These are phyloP conservation scores for Acipenser transmontanus DNA, from an alignment of 2,797 vertebrate species.

Conservation along the genomic window DNA sequence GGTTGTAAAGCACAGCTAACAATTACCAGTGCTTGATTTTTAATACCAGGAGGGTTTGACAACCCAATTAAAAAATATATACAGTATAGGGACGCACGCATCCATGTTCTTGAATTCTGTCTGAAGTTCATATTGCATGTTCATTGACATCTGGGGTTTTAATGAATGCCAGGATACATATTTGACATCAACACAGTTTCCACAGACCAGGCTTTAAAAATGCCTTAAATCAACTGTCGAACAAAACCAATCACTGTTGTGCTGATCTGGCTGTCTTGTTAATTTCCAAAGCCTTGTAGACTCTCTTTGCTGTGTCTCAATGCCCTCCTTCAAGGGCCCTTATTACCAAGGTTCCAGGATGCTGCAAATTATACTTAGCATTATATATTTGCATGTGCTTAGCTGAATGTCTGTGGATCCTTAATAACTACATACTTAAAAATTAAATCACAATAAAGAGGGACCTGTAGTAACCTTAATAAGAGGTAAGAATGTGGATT, in stretches of 20 bases:
- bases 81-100: too few relatives aligned
- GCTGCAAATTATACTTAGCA: background rate
- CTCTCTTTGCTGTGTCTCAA: background rate
- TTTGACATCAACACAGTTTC: background rate
- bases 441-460: too few relatives aligned
- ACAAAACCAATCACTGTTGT: background rate
- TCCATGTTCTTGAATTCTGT: background rate
- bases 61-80: slow-evolving; percentile 10
- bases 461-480: too few relatives aligned
- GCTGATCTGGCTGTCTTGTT: background rate
- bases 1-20: slow-evolving; percentile 26
- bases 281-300: background rate
- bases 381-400: background rate
- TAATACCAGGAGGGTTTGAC: slow-evolving; percentile 7
- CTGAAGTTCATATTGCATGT: background rate
- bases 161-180: background rate
- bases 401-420: too few relatives aligned
- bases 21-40: background rate
- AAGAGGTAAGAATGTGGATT: too few relatives aligned
- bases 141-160: too few relatives aligned
- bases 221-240: background rate
- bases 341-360: background rate
- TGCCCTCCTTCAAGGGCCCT: too few relatives aligned
- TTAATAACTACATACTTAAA: too few relatives aligned
- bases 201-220: background rate